Percentiles rank a stretch among this genome's conserved stretches.
Evolutionary conservation across 2,113 vertebrate species (phyloP).

Genomic region (Amblyornis subalaris): DNA sequence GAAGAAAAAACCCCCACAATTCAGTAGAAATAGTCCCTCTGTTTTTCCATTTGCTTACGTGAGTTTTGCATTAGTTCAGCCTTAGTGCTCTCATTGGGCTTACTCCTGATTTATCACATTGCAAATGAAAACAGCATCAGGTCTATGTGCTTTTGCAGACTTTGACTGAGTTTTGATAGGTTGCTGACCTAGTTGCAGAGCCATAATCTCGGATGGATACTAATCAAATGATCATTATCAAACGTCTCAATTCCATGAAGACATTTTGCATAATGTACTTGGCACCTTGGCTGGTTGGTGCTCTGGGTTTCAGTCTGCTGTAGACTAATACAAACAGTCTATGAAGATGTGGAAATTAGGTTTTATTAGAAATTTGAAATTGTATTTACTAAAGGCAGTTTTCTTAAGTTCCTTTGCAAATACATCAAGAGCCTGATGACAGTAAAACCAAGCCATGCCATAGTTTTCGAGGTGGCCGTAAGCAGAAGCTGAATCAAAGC

Average conservation of each 20-base stretch:
- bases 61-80: not conserved
- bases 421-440: not conserved
- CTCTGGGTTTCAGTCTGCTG: not conserved
- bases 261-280: not conserved
- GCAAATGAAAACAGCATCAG: not conserved
- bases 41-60: not conserved
- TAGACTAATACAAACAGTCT: not conserved
- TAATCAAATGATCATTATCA: not conserved
- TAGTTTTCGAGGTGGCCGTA: not conserved
- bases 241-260: not conserved
- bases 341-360: not conserved
- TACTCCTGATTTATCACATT: not conserved
- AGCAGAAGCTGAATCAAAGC: not conserved
- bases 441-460: not conserved
- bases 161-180: not conserved
- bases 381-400: not conserved
- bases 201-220: not conserved
- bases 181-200: not conserved
- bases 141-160: not conserved
- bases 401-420: constrained; percentile 27
- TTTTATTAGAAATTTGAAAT: not conserved
- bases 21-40: not conserved
- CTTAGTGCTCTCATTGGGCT: not conserved
- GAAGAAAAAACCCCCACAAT: not conserved
- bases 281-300: not conserved